Evolutionary conservation across 2,888 invertebrate species (phyloP).

Genomic region (Sturmia bella): DNA sequence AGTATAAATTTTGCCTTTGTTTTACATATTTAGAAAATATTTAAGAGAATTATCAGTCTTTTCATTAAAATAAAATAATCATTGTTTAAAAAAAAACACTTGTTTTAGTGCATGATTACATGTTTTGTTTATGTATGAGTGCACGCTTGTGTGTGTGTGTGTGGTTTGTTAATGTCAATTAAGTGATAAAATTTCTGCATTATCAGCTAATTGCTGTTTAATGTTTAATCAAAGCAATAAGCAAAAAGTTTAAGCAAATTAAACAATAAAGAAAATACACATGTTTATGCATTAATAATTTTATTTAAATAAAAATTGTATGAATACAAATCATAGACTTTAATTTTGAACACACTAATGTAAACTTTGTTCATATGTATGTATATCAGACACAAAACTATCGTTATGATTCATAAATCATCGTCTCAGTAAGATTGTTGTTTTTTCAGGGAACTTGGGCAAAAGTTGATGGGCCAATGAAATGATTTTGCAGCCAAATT

Average conservation of each 20-base stretch:
- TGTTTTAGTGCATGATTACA: neutral
- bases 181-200: slow-evolving; percentile 60
- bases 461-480: too few species aligned
- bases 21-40: slow-evolving; percentile 7
- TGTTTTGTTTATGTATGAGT: neutral
- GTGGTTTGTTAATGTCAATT: slow-evolving; percentile 47
- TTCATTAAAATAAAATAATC: slow-evolving; percentile 17
- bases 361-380: neutral
- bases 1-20: neutral
- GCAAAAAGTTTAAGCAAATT: slow-evolving; percentile 27
- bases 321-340: neutral
- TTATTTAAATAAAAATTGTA: neutral
- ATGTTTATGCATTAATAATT: neutral
- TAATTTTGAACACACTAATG: slow-evolving; percentile 4
- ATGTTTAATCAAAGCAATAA: slow-evolving; percentile 48
- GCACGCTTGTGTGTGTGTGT: neutral
- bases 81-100: slow-evolving; percentile 6
- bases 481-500: too few species aligned
- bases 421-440: neutral
- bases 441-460: too few species aligned
- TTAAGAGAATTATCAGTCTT: slow-evolving; percentile 11
- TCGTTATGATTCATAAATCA: slow-evolving; percentile 10
- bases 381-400: neutral
- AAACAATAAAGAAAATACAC: slow-evolving; percentile 9
- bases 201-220: slow-evolving; percentile 65